Base-by-base conservation (phyloP, 2,797 vertebrate species). In the Denticeps clupeoides region DNA sequence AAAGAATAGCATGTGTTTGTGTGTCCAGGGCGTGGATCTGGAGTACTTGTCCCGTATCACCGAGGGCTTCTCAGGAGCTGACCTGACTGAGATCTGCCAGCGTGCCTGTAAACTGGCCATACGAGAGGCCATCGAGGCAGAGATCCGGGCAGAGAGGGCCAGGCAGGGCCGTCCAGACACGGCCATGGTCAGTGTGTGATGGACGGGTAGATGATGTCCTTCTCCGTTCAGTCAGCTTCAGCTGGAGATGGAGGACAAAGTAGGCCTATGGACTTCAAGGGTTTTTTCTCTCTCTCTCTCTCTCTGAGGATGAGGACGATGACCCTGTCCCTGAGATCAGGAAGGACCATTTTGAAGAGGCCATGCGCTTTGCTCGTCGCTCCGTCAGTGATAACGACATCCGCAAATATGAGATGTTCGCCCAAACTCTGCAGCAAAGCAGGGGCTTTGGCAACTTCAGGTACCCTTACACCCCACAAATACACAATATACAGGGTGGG, bases 321-420 rank as follows among this genome's bases (percentile, higher is more conserved):
- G 87, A 89, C 52, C 82, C 84, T 0, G 75, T 89, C 51, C 80
- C 87, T 0, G 88, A 91, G 74, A 91, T 91, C 43, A 88, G 88
- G 51, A 79, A 84, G 69, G 95, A 99, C 77, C 95, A 99, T 79
- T 99, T 99, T 69, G 95, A 99, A 60, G 95, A 99, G 68, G 94
- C 95, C 37, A 97, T 99, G 95, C 87, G 94, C 59, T 98, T 97
- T 15, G 94, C 95, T 45, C 93, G 94, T 29, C 94, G 94, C 60
- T 98, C 95, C 0, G 95, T 99, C 76, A 98, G 94, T 9, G 93
- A 99, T 67, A 99, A 98, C 0, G 95, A 98, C 79, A 99, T 99
- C 64, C 88, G 95, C 69, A 99, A 99, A 78, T 99, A 98, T 0
- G 95, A 98, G 78, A 99, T 99, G 94, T 99, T 97, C 62, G 90